Evolutionary conservation across 2,888 invertebrate species (phyloP), one percentile per base, ranked within the genome.

Genomic region (Parochlus steinenii): DNA sequence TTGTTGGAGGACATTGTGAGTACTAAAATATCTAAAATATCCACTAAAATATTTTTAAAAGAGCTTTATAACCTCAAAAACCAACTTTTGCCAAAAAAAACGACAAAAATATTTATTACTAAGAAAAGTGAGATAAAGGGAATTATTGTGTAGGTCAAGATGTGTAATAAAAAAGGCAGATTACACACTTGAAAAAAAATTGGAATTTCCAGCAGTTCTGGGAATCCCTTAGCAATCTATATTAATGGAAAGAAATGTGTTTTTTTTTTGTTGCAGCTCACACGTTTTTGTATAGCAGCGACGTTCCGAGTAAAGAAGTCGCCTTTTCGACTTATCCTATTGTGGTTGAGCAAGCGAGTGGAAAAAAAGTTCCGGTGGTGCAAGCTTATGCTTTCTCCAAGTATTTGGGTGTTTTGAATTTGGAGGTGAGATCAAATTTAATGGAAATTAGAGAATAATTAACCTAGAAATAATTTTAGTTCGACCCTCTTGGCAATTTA

Each of bases 1-100:
- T 89, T 1, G 70, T 89, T 26, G 89, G 89, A 5, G 87, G 87
- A 1, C 87, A 89, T 48, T n/a, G n/a, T n/a, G n/a, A n/a, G n/a
- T n/a, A n/a, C n/a, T n/a, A n/a, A n/a, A n/a, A n/a, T n/a, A n/a
- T n/a, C n/a, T n/a, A n/a, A n/a, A n/a, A n/a, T n/a, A n/a, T n/a
- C n/a, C n/a, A n/a, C n/a, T n/a, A n/a, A n/a, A n/a, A n/a, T n/a
- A n/a, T n/a, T n/a, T n/a, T n/a, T n/a, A n/a, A n/a, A n/a, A n/a
- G n/a, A n/a, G n/a, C n/a, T 45, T 52, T 5, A n/a, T n/a, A n/a
- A n/a, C n/a, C 26, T 51, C 64, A 2, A 44, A 38, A n/a, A n/a
- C n/a, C n/a, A n/a, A n/a, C n/a, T n/a, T n/a, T n/a, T n/a, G n/a
- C n/a, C n/a, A n/a, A n/a, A n/a, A n/a, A n/a, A n/a, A n/a, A n/a